These are phyloP conservation scores for Grantiella picta DNA, from an alignment of 2,113 vertebrate genomes.

Conservation along the genomic window DNA sequence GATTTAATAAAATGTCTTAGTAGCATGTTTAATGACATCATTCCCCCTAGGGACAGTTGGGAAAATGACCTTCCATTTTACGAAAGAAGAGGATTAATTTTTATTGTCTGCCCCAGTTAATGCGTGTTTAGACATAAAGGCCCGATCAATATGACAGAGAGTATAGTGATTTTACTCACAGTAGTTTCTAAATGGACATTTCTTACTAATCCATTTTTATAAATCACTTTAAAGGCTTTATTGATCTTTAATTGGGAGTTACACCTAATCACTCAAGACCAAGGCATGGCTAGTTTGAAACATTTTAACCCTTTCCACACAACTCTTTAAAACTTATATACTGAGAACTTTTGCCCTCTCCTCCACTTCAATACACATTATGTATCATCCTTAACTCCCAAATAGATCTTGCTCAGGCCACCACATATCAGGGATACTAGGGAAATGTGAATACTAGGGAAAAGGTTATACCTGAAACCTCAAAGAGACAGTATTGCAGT, in stretches of 20 bases:
- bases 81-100: conserved; percentile 68
- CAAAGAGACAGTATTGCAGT: not conserved
- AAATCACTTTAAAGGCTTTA: conserved; percentile 81
- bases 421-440: not conserved
- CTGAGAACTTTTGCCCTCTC: not conserved
- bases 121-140: conserved; percentile 68
- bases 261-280: conserved; percentile 68
- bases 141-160: conserved; percentile 69
- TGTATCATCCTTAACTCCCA: not conserved
- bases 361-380: not conserved
- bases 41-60: conserved; percentile 57
- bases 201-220: conserved; percentile 78
- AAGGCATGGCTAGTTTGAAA: not conserved
- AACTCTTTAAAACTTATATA: not conserved
- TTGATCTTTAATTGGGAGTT: conserved; percentile 81
- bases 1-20: conserved; percentile 70
- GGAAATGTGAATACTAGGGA: not conserved
- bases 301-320: conserved; percentile 41
- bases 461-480: not conserved
- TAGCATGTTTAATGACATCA: conserved; percentile 74
- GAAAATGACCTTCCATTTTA: conserved; percentile 69
- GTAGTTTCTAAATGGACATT: conserved; percentile 74
- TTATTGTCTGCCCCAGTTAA: conserved; percentile 71
- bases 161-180: conserved; percentile 71
- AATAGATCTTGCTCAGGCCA: not conserved